phyloP scores from a whole-genome alignment of 2,797 vertebrate species.

The Cryptoblepharus egeriae region DNA sequence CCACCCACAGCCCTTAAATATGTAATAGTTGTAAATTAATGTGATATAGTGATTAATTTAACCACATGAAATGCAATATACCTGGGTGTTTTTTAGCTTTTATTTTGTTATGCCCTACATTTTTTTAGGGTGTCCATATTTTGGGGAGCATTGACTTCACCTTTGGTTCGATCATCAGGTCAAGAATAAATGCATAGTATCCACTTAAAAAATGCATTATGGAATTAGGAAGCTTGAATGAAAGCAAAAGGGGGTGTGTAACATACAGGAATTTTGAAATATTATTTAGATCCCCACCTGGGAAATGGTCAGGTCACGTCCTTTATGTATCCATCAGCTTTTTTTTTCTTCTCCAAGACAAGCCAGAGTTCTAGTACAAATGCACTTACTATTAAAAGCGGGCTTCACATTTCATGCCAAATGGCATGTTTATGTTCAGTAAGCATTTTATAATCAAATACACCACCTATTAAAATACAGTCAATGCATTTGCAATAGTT shows the following conservation, averaged over 20 bases:
- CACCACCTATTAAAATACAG: slow-evolving; percentile 16
- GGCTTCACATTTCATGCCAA: slow-evolving; percentile 35
- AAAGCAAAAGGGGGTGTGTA: background rate
- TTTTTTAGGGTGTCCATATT: too few relatives aligned
- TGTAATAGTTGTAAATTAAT: too few relatives aligned
- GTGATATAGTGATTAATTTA: too few relatives aligned
- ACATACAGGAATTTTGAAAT: background rate
- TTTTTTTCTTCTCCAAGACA: background rate
- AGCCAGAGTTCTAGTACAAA: slow-evolving; percentile 8
- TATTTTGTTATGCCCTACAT: too few relatives aligned
- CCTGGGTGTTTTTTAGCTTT: too few relatives aligned
- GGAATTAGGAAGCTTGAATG: background rate
- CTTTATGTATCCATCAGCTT: slow-evolving; percentile 1
- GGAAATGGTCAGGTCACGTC: background rate
- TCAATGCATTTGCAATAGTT: slow-evolving; percentile 31
- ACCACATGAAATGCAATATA: too few relatives aligned
- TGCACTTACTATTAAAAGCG: slow-evolving; percentile 18
- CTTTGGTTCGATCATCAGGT: too few relatives aligned
- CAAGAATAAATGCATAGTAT: background rate
- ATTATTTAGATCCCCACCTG: background rate
- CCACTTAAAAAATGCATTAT: background rate
- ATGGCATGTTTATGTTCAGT: slow-evolving; percentile 25
- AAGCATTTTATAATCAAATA: slow-evolving; percentile 44
- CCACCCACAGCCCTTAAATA: too few relatives aligned
- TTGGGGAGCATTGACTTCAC: too few relatives aligned